Base-by-base conservation (phyloP, 2,113 vertebrate genomes). In the Patagioenas fasciata region DNA sequence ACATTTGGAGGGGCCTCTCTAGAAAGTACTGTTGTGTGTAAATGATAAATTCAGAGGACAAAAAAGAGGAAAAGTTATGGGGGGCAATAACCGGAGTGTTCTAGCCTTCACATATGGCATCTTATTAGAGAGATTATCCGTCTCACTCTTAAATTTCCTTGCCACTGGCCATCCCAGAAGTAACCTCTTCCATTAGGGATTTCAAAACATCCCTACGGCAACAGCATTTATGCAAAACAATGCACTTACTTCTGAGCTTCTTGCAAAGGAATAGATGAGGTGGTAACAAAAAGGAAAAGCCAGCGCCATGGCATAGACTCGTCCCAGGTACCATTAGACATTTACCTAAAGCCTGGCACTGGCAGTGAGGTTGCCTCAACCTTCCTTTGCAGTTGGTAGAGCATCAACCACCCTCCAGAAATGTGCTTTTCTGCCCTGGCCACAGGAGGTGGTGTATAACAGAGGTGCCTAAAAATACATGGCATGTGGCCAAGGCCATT, bases 51-150 rank as follows among this genome's bases (percentile, higher is more conserved):
- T 79, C 81, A 86, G 62, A 87, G 78, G 80, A 72, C 6, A 69
- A 54, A 81, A 32, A 83, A 75, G 44, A 91, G 28, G 25, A 65
- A 89, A 91, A 71, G 25, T 72, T 89, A 74, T 36, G 74, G 61
- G 19, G 34, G 36, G 16, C 5, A 5, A 51, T 67, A 71, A 48
- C 53, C 56, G 51, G 24, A 93, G 26, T 44, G 29, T 34, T 75
- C 42, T 57, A 51, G 44, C 42, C 85, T 75, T 31, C 3, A 1
- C 29, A 89, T 69, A 70, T 2, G 0, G 57, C 32, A 83, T 73
- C 53, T 94, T 91, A 77, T 65, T 94, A 87, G 44, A 91, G 53
- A 94, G 65, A 89, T 93, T 91, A 78, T 91, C 58, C 40, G 9
- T 90, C 86, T 85, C 56, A 15, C 56, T 56, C 56, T 71, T 86